A percentile compares a stretch with the other conserved stretches of the same genome.
Conservation (phyloP, 2,888 invertebrate genomes). For the Crepidodera aurea region DNA sequence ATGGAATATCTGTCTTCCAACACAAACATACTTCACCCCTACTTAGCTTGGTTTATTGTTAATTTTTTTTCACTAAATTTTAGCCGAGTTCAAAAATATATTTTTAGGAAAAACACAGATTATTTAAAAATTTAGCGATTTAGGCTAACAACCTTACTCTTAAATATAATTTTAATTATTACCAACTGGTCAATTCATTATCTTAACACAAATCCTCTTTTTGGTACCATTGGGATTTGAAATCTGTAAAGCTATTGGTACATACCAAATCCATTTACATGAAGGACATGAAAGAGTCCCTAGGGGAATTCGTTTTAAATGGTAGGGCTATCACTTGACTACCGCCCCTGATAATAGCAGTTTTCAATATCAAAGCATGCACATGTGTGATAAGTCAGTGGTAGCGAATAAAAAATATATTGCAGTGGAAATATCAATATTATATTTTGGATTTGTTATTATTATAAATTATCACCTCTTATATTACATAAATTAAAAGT, state of each 20-base stretch:
- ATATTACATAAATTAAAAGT: no score
- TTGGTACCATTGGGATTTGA: neutral
- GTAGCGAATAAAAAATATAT: neutral
- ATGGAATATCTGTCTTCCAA: no score
- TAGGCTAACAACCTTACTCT: no score
- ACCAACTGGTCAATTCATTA: neutral
- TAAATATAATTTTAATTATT: no score
- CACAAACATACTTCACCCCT: no score
- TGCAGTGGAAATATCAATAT: neutral
- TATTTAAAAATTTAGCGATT: no score
- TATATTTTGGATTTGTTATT: neutral
- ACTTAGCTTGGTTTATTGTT: no score
- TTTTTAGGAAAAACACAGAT: no score
- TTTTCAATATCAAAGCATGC: slow-evolving; percentile 45
- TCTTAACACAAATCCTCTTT: neutral
- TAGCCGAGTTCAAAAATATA: no score
- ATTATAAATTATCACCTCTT: neutral
- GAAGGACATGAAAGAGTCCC: slow-evolving; percentile 10
- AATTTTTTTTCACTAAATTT: no score
- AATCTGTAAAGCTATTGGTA: neutral
- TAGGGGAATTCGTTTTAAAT: slow-evolving; percentile 29
- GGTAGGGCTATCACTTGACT: slow-evolving; percentile 43
- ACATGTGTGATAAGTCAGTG: slow-evolving; percentile 28
- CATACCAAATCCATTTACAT: slow-evolving; percentile 18
- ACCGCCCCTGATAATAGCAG: slow-evolving; percentile 41